Conservation (phyloP, 2,113 vertebrate species). For the Anarrhichthys ocellatus region DNA sequence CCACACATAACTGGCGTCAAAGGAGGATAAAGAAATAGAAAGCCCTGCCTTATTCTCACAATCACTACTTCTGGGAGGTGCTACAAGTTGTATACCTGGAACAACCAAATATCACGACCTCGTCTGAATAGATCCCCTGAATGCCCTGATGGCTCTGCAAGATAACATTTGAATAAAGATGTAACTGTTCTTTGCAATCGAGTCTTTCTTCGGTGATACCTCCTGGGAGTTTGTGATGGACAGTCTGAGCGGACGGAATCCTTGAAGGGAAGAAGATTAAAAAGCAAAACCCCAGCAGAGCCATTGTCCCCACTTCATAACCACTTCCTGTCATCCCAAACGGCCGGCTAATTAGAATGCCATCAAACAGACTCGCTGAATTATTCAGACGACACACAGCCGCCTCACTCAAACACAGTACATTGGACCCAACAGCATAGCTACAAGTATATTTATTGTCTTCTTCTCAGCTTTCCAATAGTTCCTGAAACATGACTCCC, state of each 20-base stretch:
- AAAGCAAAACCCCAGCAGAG: constrained; percentile 49
- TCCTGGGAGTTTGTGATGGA: constrained; percentile 16
- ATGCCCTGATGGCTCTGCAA: neutral
- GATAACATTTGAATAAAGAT: constrained; percentile 7
- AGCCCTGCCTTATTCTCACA: neutral
- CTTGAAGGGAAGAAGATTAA: constrained; percentile 28
- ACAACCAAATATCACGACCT: neutral
- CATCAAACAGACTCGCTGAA: constrained; percentile 59
- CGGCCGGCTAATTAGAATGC: constrained; percentile 60
- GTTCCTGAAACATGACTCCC: constrained; percentile 31
- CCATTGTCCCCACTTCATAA: constrained; percentile 45
- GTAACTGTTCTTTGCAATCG: neutral
- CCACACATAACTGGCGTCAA: constrained; percentile 1
- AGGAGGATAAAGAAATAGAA: neutral
- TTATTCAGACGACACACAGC: constrained; percentile 57
- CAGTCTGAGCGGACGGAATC: constrained; percentile 10
- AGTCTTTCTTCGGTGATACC: neutral
- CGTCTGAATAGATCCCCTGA: neutral
- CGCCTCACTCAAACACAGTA: constrained; percentile 18
- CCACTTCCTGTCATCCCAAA: constrained; percentile 54
- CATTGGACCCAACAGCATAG: constrained; percentile 13
- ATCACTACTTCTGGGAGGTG: neutral
- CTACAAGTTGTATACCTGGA: neutral
- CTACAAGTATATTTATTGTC: constrained; percentile 33
- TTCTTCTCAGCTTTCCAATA: constrained; percentile 9